Conservation (phyloP, 1,140 invertebrate species). For the Bombus breviceps region DNA sequence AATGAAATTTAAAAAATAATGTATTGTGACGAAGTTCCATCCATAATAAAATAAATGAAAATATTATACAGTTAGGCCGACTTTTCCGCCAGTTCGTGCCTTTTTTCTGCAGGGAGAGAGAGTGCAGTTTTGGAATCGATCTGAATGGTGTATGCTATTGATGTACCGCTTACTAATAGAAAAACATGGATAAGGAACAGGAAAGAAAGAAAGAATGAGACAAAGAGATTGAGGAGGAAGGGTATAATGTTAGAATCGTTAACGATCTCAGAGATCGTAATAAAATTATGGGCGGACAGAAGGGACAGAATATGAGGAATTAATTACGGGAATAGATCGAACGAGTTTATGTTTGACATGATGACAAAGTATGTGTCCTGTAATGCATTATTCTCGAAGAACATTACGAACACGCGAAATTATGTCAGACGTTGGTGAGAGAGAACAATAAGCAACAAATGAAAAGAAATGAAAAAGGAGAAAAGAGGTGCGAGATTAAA, state of each 20-base stretch:
- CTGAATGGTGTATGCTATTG: constrained; percentile 73
- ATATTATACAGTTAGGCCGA: constrained; percentile 83
- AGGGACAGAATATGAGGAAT: constrained; percentile 24
- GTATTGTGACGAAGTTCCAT: constrained; percentile 83
- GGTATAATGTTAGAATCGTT: not conserved
- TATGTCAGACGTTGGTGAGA: constrained; percentile 41
- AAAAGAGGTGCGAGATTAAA: constrained; percentile 38
- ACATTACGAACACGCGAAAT: constrained; percentile 44
- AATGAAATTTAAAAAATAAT: constrained; percentile 76
- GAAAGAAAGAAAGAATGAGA: not conserved
- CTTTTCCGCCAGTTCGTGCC: constrained; percentile 83
- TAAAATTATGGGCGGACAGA: constrained; percentile 28
- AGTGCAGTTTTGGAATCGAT: constrained; percentile 79
- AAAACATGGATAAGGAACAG: not conserved
- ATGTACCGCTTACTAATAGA: constrained; percentile 51
- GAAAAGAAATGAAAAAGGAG: constrained; percentile 15
- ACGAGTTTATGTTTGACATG: constrained; percentile 9
- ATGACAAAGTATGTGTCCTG: constrained; percentile 29
- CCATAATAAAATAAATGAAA: constrained; percentile 82
- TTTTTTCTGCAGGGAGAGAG: constrained; percentile 80
- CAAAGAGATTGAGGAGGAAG: too few species aligned
- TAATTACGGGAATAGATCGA: constrained; percentile 16
- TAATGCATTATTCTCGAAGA: constrained; percentile 60
- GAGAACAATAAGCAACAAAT: constrained; percentile 36
- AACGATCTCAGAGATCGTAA: not conserved